Conservation (phyloP, 2,113 vertebrate genomes). For the Cochlearius cochlearius region DNA sequence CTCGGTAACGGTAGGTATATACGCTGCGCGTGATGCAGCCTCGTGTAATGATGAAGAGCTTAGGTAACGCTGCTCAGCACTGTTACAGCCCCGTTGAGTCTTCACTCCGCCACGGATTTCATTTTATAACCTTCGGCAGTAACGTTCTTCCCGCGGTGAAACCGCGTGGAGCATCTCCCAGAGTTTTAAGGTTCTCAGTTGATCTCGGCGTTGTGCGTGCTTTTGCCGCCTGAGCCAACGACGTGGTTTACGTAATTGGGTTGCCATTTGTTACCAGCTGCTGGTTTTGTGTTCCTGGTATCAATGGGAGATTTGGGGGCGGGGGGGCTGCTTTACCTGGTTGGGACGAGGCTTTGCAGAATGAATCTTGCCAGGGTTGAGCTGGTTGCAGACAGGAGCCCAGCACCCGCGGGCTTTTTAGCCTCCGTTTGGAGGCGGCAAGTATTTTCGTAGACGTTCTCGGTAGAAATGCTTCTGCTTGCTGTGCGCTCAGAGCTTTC, state of each 20-base stretch:
- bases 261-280: neutral
- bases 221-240: neutral
- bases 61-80: neutral
- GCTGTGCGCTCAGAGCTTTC: neutral
- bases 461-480: neutral
- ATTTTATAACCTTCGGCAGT: neutral
- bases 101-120: neutral
- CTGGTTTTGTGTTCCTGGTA: neutral
- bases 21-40: neutral
- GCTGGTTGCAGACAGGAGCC: neutral
- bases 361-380: neutral
- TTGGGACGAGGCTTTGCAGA: neutral
- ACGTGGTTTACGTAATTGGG: neutral
- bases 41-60: neutral
- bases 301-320: neutral
- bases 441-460: neutral
- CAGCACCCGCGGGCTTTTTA: neutral
- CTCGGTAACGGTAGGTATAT: neutral
- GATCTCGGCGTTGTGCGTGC: neutral
- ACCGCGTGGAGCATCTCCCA: neutral
- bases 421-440: neutral
- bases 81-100: neutral
- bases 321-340: neutral
- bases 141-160: neutral
- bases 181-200: neutral